Evolutionary conservation across 2,888 invertebrate genomes (phyloP).

Genomic region (Euphydryas editha): DNA sequence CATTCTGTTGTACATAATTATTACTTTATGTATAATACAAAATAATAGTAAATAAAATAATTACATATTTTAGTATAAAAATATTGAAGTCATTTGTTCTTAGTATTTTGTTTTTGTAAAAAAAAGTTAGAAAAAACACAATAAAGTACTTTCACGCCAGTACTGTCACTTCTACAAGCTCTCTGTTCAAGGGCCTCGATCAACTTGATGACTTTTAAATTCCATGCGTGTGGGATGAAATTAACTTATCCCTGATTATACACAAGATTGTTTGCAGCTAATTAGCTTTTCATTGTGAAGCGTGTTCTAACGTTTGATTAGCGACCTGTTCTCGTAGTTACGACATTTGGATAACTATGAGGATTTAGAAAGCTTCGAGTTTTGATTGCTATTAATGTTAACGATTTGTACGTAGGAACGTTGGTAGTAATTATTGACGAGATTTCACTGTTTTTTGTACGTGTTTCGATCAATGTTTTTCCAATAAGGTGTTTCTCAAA

Average conservation of each 20-base stretch:
- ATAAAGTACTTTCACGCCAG: neutral
- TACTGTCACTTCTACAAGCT: neutral
- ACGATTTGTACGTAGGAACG: neutral
- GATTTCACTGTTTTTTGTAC: neutral
- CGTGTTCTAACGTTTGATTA: slow-evolving; percentile 31
- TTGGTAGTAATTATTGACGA: neutral
- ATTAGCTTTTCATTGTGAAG: slow-evolving; percentile 43
- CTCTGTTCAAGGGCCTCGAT: slow-evolving; percentile 14
- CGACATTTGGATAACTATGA: slow-evolving; percentile 16
- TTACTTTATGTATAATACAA: no score
- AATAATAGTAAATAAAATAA: no score
- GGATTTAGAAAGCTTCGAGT: slow-evolving; percentile 6
- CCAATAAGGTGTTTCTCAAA: no score
- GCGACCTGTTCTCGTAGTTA: slow-evolving; percentile 25
- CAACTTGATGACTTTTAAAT: slow-evolving; percentile 35
- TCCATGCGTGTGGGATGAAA: slow-evolving; percentile 29
- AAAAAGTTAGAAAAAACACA: no score
- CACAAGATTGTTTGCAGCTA: slow-evolving; percentile 42
- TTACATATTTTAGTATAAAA: no score
- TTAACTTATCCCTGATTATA: slow-evolving; percentile 21
- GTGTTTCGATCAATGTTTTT: no score
- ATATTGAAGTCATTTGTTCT: no score
- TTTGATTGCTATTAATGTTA: slow-evolving; percentile 1
- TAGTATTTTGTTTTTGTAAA: no score
- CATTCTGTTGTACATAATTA: no score